A percentile compares a stretch with the other conserved stretches of the same genome.
Evolutionary conservation across 2,888 invertebrate genomes (phyloP).

Genomic region (Girardia tigrina): DNA sequence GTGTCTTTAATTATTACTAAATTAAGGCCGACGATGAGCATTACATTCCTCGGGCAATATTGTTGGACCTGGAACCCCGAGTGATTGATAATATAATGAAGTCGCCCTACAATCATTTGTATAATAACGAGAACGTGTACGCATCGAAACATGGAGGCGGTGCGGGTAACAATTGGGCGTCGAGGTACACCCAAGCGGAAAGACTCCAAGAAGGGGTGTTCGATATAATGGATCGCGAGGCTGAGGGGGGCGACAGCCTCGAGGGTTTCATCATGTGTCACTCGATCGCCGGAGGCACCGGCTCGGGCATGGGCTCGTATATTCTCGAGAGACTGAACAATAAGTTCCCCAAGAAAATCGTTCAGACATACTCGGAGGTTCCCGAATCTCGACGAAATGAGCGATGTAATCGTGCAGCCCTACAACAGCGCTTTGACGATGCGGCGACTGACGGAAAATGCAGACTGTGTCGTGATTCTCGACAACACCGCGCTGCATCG

Average conservation of each 20-base stretch:
- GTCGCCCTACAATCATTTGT: constrained; percentile 80
- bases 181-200: constrained; percentile 61
- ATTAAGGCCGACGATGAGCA: constrained; percentile 86
- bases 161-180: constrained; percentile 98
- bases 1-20: too few relatives aligned
- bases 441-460: constrained; percentile 78
- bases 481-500: constrained; percentile 88
- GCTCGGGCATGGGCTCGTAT: constrained; percentile 92
- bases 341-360: constrained; percentile 80
- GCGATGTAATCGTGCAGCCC: constrained; percentile 51
- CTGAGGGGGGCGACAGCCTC: constrained; percentile 90
- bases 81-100: constrained; percentile 91
- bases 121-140: constrained; percentile 92
- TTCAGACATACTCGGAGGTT: constrained; percentile 98
- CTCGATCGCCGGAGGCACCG: constrained; percentile 96
- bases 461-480: constrained; percentile 78
- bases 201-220: constrained; percentile 61
- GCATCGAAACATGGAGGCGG: constrained; percentile 91
- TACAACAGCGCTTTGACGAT: constrained; percentile 70
- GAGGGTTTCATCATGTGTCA: constrained; percentile 96
- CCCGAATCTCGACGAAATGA: constrained; percentile 62
- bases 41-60: constrained; percentile 86
- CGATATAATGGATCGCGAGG: constrained; percentile 92
- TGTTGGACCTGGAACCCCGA: constrained; percentile 86
- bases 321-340: constrained; percentile 53